Evolutionary conservation across 2,888 invertebrate species (phyloP), one percentile per base, ranked within the genome.

Genomic region (Andrena trimmerana): DNA sequence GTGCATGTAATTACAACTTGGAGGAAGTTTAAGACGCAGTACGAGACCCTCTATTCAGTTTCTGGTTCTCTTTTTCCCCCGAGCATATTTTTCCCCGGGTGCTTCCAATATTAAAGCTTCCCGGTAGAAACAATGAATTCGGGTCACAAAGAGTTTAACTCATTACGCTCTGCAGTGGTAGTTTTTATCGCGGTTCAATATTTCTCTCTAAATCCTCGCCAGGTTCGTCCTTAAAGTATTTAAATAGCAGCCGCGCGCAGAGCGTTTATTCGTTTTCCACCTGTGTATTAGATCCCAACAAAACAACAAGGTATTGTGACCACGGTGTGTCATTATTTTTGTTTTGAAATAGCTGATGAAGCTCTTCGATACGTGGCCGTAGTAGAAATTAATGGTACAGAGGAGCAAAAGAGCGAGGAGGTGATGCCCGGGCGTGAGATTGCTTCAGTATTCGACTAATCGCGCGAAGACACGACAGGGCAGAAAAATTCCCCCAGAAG

Each of bases 1-100:
- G 67, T 72, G 67, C 72, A 78, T 78, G 16, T 27, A 50, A 72
- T 65, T 72, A 59, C 62, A 59, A 73, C 2, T 81, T 65, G 24
- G 13, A 0, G 29, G 29, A 68, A 50, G 8, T 65, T 68, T 7
- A 0, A 31, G 63, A 27, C 48, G 20, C 13, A 16, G 42, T 50
- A 20, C n/a, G 52, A 54, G 60, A 62, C 48, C 48, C 42, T 57
- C 31, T 57, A 29, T 81, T 68, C 48, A 57, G 67, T 68, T 68
- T 71, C 48, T 62, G 20, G 20, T 54, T 20, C 27, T 31, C 48
- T 27, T 42, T 68, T 50, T 8, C 8, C 1, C 36, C 7, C 16
- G 20, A 10, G 8, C 24, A 63, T 31, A 71, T 42, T 63, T 62
- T 72, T 20, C 31, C 42, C 24, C 3, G 20, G 36, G 13, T 31